Conservation (phyloP, 2,888 invertebrate genomes). For the Neoscelio sp. region DNA sequence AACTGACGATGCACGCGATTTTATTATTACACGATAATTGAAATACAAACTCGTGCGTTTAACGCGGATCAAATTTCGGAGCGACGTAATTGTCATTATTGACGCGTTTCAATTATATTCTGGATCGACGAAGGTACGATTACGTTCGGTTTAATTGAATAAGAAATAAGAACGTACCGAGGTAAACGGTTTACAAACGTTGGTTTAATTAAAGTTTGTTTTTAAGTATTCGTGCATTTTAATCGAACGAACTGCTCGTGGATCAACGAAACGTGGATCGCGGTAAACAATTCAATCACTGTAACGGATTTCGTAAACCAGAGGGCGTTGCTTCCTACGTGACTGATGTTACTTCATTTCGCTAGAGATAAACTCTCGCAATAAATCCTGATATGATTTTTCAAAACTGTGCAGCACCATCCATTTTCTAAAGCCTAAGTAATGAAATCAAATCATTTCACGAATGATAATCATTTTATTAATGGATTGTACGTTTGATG, state of each 20-base stretch:
- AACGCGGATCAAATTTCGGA: slow-evolving; percentile 22
- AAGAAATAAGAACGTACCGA: no score
- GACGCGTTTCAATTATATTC: slow-evolving; percentile 4
- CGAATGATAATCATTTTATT: no score
- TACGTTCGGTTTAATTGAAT: neutral
- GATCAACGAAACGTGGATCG: neutral
- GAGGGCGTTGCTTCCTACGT: slow-evolving; percentile 40
- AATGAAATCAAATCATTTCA: neutral
- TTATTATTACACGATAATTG: slow-evolving; percentile 26
- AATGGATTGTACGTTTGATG: no score
- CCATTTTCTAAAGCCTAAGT: neutral
- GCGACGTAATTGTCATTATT: slow-evolving; percentile 19
- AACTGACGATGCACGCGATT: no score
- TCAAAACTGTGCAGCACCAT: neutral
- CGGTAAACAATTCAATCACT: slow-evolving; percentile 38
- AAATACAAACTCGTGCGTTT: slow-evolving; percentile 20
- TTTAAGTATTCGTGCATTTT: no score
- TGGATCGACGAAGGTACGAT: slow-evolving; percentile 1
- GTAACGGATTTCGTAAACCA: slow-evolving; percentile 34
- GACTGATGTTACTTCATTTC: slow-evolving; percentile 28
- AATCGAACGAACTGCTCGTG: neutral
- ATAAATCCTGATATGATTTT: slow-evolving; percentile 22
- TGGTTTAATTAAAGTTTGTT: no score
- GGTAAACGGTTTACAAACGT: no score
- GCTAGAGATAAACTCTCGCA: slow-evolving; percentile 1